Conservation (phyloP, 2,888 invertebrate species). For the Meganola albula region DNA sequence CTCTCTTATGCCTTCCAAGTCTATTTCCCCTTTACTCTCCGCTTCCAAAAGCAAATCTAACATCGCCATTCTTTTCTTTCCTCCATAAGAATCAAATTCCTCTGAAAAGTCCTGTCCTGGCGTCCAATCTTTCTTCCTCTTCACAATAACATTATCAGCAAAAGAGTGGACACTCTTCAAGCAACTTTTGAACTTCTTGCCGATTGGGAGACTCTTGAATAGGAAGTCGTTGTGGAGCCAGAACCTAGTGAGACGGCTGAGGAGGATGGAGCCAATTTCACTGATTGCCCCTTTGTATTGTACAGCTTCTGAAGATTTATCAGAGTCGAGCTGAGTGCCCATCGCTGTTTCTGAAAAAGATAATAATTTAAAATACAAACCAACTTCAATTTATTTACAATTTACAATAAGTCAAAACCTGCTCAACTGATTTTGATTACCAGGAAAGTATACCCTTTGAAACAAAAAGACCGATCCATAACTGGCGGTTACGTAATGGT, state of each 20-base stretch:
- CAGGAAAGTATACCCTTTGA: too few relatives aligned
- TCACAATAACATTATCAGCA: constrained; percentile 73
- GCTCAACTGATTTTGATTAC: too few relatives aligned
- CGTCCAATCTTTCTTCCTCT: constrained; percentile 46
- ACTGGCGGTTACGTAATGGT: background rate
- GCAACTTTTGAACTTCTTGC: constrained; percentile 63
- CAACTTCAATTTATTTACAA: too few relatives aligned
- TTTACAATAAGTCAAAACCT: too few relatives aligned
- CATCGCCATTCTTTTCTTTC: constrained; percentile 78
- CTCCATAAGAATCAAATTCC: constrained; percentile 11
- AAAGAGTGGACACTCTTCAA: constrained; percentile 70
- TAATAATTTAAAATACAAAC: too few relatives aligned
- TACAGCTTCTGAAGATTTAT: constrained; percentile 48
- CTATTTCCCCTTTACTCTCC: constrained; percentile 76
- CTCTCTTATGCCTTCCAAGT: constrained; percentile 80
- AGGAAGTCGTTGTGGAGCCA: constrained; percentile 77
- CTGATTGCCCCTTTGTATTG: constrained; percentile 74
- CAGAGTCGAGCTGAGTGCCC: constrained; percentile 74
- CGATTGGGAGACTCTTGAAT: constrained; percentile 61
- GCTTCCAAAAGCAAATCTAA: constrained; percentile 81
- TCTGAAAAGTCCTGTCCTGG: constrained; percentile 14
- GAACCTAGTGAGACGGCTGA: constrained; percentile 53
- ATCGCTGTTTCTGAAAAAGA: constrained; percentile 75
- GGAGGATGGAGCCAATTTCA: constrained; percentile 42
- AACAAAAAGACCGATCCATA: too few relatives aligned